These are phyloP conservation scores for Melanophora roralis DNA, from an alignment of 2,888 invertebrate species.

Conservation along the genomic window DNA sequence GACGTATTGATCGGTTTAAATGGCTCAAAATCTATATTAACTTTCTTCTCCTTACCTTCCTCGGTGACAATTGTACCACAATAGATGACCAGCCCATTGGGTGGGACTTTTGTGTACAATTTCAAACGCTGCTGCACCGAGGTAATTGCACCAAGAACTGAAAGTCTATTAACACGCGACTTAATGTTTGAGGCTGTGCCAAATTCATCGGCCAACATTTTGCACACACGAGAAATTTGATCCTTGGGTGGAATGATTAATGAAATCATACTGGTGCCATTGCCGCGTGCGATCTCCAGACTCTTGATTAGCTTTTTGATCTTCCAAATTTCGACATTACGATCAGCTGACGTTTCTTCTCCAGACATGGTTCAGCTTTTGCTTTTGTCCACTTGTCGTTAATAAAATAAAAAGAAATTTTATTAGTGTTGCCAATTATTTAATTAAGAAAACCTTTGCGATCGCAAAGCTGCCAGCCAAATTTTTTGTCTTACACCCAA, in stretches of 20 bases:
- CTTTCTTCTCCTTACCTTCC: slow-evolving; percentile 99
- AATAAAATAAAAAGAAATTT: slow-evolving; percentile 56
- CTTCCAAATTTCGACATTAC: slow-evolving; percentile 99
- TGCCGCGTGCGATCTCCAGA: slow-evolving; percentile 99
- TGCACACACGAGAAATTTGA: slow-evolving; percentile 99
- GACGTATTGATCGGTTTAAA: slow-evolving; percentile 99
- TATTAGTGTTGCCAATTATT: slow-evolving; percentile 51
- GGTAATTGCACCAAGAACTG: slow-evolving; percentile 99
- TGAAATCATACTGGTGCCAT: slow-evolving; percentile 99
- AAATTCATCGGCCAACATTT: slow-evolving; percentile 99
- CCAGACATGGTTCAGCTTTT: slow-evolving; percentile 81
- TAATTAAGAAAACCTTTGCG: slow-evolving; percentile 35
- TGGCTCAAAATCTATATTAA: slow-evolving; percentile 99
- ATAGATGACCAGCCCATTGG: slow-evolving; percentile 99
- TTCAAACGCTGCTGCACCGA: slow-evolving; percentile 99
- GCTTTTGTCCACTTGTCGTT: slow-evolving; percentile 56
- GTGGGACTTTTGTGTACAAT: slow-evolving; percentile 99
- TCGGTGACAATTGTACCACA: slow-evolving; percentile 99
- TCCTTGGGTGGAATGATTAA: slow-evolving; percentile 99
- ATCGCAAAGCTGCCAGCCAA: slow-evolving; percentile 32
- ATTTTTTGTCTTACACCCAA: not conserved
- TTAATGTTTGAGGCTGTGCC: slow-evolving; percentile 99
- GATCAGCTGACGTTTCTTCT: slow-evolving; percentile 96
- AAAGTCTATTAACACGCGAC: slow-evolving; percentile 98
- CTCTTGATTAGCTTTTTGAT: slow-evolving; percentile 99